Evolutionary conservation across 2,113 vertebrate species (phyloP).

Genomic region (Potamarius usumacintae): DNA sequence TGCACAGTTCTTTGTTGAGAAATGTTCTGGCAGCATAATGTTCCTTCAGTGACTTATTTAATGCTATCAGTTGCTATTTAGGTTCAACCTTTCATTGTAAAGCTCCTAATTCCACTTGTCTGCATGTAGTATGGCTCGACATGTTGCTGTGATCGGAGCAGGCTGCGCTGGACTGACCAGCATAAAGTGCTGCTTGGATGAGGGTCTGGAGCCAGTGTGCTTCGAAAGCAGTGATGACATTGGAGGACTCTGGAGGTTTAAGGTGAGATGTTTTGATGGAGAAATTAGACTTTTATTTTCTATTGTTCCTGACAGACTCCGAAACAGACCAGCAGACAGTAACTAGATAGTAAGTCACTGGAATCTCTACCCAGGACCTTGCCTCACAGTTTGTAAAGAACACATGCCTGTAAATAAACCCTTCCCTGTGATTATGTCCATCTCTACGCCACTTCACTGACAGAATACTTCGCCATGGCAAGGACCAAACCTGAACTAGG

Average conservation of each 20-base stretch:
- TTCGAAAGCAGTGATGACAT: slow-evolving; percentile 80
- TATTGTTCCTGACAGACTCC: not conserved
- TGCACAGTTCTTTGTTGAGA: no score
- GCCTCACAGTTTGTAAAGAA: no score
- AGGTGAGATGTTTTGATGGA: slow-evolving; percentile 67
- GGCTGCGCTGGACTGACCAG: slow-evolving; percentile 79
- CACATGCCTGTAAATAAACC: no score
- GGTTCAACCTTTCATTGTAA: no score
- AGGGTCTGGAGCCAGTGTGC: slow-evolving; percentile 85
- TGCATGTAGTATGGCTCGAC: slow-evolving; percentile 57
- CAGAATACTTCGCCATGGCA: no score
- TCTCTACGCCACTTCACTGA: no score
- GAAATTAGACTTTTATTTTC: slow-evolving; percentile 55
- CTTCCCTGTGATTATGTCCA: no score
- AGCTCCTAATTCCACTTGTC: no score
- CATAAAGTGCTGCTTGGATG: slow-evolving; percentile 85
- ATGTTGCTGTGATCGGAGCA: slow-evolving; percentile 81
- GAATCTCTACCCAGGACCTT: not conserved
- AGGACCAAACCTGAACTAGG: no score
- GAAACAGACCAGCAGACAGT: not conserved
- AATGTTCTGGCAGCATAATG: no score
- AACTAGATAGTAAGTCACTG: not conserved
- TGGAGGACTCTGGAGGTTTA: slow-evolving; percentile 87
- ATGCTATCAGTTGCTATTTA: no score
- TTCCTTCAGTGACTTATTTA: no score